A percentile compares a stretch with the other conserved stretches of the same genome.
Evolutionary conservation across 1,140 invertebrate genomes (phyloP).

Genomic region (Maniola jurtina): DNA sequence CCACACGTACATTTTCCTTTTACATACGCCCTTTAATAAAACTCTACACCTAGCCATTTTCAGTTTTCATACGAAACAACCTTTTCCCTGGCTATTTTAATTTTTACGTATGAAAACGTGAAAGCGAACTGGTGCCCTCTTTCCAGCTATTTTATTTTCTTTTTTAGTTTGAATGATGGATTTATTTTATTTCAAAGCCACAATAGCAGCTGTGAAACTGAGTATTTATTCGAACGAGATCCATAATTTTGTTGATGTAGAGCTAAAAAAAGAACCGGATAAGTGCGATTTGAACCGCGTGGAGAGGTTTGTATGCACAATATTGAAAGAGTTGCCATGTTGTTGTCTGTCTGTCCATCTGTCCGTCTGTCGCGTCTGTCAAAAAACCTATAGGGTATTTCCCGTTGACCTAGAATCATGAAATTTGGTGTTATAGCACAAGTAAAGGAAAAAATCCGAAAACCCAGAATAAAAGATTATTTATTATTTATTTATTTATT

Average conservation of each 20-base stretch:
- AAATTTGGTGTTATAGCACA: no score
- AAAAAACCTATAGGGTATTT: no score
- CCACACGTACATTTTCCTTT: conserved; percentile 21
- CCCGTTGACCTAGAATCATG: no score
- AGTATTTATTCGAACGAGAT: not conserved
- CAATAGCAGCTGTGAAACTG: not conserved
- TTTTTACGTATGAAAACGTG: conserved; percentile 3
- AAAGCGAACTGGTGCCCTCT: conserved; percentile 4
- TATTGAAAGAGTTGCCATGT: no score
- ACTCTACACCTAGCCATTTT: conserved; percentile 10
- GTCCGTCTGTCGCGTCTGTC: no score
- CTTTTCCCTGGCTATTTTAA: conserved; percentile 2
- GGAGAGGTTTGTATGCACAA: no score
- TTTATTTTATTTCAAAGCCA: not conserved
- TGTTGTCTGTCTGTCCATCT: no score
- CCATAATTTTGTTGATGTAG: not conserved
- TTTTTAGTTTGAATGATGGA: not conserved
- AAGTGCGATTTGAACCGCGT: no score
- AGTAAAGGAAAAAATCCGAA: no score
- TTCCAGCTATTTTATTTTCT: not conserved
- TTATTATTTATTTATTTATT: no score
- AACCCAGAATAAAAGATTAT: no score
- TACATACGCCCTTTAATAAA: conserved; percentile 26
- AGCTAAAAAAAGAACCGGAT: no score
- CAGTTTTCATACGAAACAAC: not conserved